Percentiles rank a stretch among this genome's conserved stretches.
Evolutionary conservation across 2,888 invertebrate species (phyloP).

Genomic region (Drosophila pegasa): DNA sequence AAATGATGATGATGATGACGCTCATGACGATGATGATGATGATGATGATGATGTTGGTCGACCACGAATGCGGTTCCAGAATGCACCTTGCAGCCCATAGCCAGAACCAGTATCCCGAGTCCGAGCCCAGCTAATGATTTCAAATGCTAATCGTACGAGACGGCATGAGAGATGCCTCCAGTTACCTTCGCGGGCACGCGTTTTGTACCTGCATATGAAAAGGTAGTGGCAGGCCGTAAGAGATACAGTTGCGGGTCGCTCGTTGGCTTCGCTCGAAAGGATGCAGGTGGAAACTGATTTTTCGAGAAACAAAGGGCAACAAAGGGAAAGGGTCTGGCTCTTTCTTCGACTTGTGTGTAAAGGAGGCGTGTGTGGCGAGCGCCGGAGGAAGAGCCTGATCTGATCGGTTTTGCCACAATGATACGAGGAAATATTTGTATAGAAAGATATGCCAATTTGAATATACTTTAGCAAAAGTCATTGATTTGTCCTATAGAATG

Average conservation of each 20-base stretch:
- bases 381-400: conserved; percentile 21
- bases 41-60: conserved; percentile 59
- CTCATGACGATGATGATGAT: conserved; percentile 27
- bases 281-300: conserved; percentile 84
- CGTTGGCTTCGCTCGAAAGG: conserved; percentile 64
- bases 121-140: conserved; percentile 74
- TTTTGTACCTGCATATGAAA: conserved; percentile 68
- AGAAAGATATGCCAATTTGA: no score
- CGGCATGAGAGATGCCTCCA: conserved; percentile 23
- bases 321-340: conserved; percentile 48
- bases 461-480: no score
- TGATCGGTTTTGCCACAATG: not conserved
- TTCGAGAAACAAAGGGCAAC: conserved; percentile 42
- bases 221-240: conserved; percentile 30
- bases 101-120: conserved; percentile 24
- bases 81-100: conserved; percentile 81
- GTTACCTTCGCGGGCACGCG: conserved; percentile 62
- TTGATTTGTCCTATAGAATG: no score
- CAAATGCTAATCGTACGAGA: conserved; percentile 82
- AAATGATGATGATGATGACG: conserved; percentile 61
- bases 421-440: not conserved
- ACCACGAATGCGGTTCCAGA: conserved; percentile 74
- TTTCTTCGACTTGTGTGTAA: conserved; percentile 10
- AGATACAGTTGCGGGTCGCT: conserved; percentile 60
- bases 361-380: conserved; percentile 36